Evolutionary conservation across 23 tunicate species (phyloP), one percentile per base, ranked within the genome.

Genomic region (Phallusia fumigata): DNA sequence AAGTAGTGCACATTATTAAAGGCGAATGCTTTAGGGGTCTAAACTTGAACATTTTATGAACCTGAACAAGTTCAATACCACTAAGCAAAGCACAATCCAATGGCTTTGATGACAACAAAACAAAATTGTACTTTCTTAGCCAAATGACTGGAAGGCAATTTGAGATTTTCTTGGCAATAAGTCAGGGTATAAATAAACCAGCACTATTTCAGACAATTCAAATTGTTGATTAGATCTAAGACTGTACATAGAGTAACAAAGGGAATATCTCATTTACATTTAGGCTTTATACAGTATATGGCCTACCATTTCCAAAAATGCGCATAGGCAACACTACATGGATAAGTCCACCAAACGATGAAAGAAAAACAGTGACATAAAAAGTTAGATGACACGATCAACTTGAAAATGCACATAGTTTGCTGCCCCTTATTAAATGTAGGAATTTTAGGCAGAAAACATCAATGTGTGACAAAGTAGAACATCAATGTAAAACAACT

Each of bases 261-360:
- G 69, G 13, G 16, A 24, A 58, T 58, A 58, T 58, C 28, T 21
- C 69, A 58, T 58, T 58, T 58, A 58, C 69, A 58, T 58, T 58
- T 58, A 22, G 28, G 28, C 69, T 58, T 58, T 58, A 58, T 58
- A 58, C 69, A 58, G 26, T 58, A 58, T 58, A 58, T 58, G 69
- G 69, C 69, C 69, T 58, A 58, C 28, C 69, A 58, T 58, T 58
- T 58, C 69, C 69, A 58, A 58, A 21, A 21, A 24, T 21, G 69
- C 69, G 28, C 28, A 58, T 58, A 58, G 69, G 69, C 69, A 58
- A 58, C 69, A 58, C 69, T 58, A 58, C 69, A 58, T 58, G 69
- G 69, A 58, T 58, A 58, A 58, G 69, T 58, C 69, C 69, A 58
- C 69, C 69, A 24, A 8, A 58, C 5, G 28, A 21, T 22, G 28